Conservation (phyloP, 2,113 vertebrate genomes). For the Tautogolabrus adspersus region DNA sequence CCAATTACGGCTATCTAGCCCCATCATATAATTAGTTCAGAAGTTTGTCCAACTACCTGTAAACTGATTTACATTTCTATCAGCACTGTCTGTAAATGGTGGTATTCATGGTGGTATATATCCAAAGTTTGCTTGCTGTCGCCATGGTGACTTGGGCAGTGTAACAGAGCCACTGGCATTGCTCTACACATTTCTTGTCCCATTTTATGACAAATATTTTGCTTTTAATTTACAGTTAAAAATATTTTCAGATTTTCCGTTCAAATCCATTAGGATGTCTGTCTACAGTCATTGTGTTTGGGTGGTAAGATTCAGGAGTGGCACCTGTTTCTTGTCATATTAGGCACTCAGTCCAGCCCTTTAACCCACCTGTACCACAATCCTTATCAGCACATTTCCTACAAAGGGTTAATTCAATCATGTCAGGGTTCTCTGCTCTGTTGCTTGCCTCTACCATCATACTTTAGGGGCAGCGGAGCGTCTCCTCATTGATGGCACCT, state of each 20-base stretch:
- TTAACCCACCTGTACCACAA: slow-evolving; percentile 63
- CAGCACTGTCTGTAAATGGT: not conserved
- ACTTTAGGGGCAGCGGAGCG: slow-evolving; percentile 96
- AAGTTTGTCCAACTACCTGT: not conserved
- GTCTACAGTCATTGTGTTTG: slow-evolving; percentile 32
- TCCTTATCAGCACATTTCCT: slow-evolving; percentile 80
- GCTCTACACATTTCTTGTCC: too few relatives aligned
- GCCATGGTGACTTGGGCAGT: not conserved
- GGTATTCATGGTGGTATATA: not conserved
- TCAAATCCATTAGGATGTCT: slow-evolving; percentile 20
- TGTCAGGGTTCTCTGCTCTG: slow-evolving; percentile 92
- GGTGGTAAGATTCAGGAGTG: slow-evolving; percentile 27
- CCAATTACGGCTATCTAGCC: too few relatives aligned
- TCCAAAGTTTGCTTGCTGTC: not conserved
- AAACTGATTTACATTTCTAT: not conserved
- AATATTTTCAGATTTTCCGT: not conserved
- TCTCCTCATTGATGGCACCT: slow-evolving; percentile 99
- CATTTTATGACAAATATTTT: too few relatives aligned
- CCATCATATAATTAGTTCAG: too few relatives aligned
- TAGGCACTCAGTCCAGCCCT: slow-evolving; percentile 55
- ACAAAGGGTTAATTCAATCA: slow-evolving; percentile 98
- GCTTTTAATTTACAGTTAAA: not conserved
- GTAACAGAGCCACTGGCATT: too few relatives aligned
- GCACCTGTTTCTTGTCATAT: slow-evolving; percentile 70
- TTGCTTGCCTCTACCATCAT: slow-evolving; percentile 92